Evolutionary conservation across 2,888 invertebrate genomes (phyloP).

Genomic region (Agrilus biguttatus): DNA sequence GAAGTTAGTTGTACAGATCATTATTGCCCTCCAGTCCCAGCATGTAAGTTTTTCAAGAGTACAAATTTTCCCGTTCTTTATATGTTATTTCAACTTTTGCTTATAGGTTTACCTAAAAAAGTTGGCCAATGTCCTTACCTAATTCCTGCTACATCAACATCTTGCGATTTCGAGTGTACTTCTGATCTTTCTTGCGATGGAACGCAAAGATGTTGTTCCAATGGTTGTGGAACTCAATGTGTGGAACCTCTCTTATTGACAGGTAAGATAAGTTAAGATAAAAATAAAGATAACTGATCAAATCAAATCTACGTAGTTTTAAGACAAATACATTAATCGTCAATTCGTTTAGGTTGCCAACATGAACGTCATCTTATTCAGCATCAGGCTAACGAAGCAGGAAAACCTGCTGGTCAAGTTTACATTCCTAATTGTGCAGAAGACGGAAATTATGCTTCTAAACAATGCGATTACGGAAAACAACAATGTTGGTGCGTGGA

Average conservation of each 20-base stretch:
- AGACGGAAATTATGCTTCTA: constrained; percentile 52
- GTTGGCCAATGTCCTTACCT: constrained; percentile 74
- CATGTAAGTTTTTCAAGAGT: constrained; percentile 38
- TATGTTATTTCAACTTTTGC: neutral
- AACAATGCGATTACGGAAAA: constrained; percentile 58
- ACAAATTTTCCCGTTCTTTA: neutral
- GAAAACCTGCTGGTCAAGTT: constrained; percentile 59
- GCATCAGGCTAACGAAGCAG: constrained; percentile 55
- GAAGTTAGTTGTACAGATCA: constrained; percentile 76
- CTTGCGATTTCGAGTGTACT: constrained; percentile 65
- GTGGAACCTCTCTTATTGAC: constrained; percentile 58
- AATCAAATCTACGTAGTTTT: neutral
- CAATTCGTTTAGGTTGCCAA: constrained; percentile 41
- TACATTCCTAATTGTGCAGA: constrained; percentile 60
- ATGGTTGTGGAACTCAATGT: constrained; percentile 77
- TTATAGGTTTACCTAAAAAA: constrained; percentile 47
- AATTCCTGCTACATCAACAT: constrained; percentile 49
- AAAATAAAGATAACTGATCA: neutral
- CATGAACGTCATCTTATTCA: constrained; percentile 38
- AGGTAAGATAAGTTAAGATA: constrained; percentile 14
- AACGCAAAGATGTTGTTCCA: constrained; percentile 64
- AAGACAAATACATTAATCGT: neutral
- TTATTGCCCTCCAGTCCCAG: constrained; percentile 75
- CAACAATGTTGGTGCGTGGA: constrained; percentile 76
- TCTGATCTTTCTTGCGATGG: constrained; percentile 62